Evolutionary conservation across 1,140 invertebrate genomes (phyloP).

Genomic region (Mesaphorura yosii): DNA sequence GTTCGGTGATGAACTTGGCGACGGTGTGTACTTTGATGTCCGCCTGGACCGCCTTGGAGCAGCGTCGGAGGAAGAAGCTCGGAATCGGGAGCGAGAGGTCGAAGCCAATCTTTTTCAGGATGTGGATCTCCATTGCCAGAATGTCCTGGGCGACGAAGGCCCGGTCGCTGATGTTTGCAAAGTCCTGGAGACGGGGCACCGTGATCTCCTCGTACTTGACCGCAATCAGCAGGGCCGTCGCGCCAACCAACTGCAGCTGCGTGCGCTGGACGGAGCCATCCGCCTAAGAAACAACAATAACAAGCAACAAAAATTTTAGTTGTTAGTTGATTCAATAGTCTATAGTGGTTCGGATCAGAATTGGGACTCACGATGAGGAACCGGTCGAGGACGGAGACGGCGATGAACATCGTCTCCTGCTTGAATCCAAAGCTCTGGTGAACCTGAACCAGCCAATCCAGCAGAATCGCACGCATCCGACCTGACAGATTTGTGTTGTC

Average conservation of each 20-base stretch:
- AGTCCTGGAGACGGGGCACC: slow-evolving; percentile 74
- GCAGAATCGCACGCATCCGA: slow-evolving; percentile 73
- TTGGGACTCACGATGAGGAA: no score
- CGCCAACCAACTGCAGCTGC: slow-evolving; percentile 78
- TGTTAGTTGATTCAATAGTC: no score
- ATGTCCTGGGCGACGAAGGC: slow-evolving; percentile 70
- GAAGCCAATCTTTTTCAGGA: slow-evolving; percentile 63
- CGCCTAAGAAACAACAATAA: slow-evolving; percentile 35
- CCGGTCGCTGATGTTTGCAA: slow-evolving; percentile 84
- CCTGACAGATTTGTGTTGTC: slow-evolving; percentile 54
- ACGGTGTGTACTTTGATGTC: slow-evolving; percentile 62
- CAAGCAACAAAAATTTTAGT: not conserved
- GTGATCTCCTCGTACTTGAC: slow-evolving; percentile 94
- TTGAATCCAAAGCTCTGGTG: slow-evolving; percentile 74
- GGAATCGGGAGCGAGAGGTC: slow-evolving; percentile 71
- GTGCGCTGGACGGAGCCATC: slow-evolving; percentile 48
- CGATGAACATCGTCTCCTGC: slow-evolving; percentile 83
- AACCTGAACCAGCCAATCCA: slow-evolving; percentile 92
- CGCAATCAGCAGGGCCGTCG: slow-evolving; percentile 80
- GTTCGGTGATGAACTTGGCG: slow-evolving; percentile 86
- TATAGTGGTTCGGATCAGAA: not conserved
- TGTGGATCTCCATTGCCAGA: slow-evolving; percentile 67
- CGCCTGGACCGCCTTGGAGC: slow-evolving; percentile 57
- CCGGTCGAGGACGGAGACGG: slow-evolving; percentile 76
- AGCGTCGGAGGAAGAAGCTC: slow-evolving; percentile 75